Base-by-base conservation (phyloP, 1,140 invertebrate genomes). In the Drosophila guanche region DNA sequence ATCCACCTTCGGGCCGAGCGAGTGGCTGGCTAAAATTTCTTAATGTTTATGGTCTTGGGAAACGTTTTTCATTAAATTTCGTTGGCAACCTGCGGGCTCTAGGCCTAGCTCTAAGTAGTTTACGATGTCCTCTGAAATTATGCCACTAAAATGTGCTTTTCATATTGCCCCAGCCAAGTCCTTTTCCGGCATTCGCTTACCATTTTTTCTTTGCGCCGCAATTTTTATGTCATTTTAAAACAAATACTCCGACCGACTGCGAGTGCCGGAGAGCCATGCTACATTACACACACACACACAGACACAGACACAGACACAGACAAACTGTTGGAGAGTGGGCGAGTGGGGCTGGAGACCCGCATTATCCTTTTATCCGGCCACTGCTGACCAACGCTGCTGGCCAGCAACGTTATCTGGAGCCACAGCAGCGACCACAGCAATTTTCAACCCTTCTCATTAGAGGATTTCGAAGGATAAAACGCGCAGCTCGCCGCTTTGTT, bases 371-470 rank as follows among this genome's bases (percentile, higher is more conserved):
- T 86, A 86, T 86, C 77, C 81, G 57, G 60, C 52, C 74, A 60
- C 60, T 61, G 74, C 81, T 86, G 81, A 76, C 81, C 81, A 86
- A 27, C 61, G 71, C 72, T 76, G 83, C 68, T 59, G 81, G 68
- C 73, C 77, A n/a, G n/a, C n/a, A n/a, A 86, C 74, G 81, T 85
- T 85, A 85, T 85, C 80, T 61, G 67, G 42, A 54, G 41, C 50
- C 52, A 72, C 57, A 77, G 72, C 81, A 69, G 69, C 74, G 74
- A 88, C 84, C 83, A 73, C 83, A 86, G 75, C 70, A 79, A 76
- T 79, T 79, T 79, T 84, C 78, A 90, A 90, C 89, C 89, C 89
- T 90, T 89, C 89, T 90, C 89, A 90, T 90, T 90, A 90, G 72
- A 90, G 89, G 89, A 90, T 90, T 90, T 83, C 67, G 71, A 89